These are phyloP conservation scores for Trichogramma pretiosum DNA, from an alignment of 1,140 invertebrate genomes.

Conservation along the genomic window DNA sequence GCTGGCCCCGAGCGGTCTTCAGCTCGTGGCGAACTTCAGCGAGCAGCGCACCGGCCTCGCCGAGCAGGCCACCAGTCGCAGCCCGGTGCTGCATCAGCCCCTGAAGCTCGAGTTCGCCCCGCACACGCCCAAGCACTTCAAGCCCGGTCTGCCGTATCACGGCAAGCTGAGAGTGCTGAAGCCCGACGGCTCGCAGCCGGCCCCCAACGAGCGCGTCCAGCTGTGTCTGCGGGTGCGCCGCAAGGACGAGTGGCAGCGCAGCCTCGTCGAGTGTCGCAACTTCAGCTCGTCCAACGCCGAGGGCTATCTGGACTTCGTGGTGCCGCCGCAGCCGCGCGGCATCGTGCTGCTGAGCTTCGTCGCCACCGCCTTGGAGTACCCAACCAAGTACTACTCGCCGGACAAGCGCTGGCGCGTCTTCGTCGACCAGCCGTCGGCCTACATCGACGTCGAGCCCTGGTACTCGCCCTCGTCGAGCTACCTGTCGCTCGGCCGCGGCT, in stretches of 20 bases:
- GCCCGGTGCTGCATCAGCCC: slow-evolving; percentile 46
- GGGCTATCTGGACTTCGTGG: slow-evolving; percentile 42
- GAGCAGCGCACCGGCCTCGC: slow-evolving; percentile 55
- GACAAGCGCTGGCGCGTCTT: slow-evolving; percentile 41
- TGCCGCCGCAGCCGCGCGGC: slow-evolving; percentile 38
- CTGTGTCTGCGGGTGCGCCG: slow-evolving; percentile 36
- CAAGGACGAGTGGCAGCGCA: slow-evolving; percentile 36
- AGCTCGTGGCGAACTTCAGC: slow-evolving; percentile 50
- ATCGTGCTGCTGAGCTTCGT: slow-evolving; percentile 39
- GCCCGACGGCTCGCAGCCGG: slow-evolving; percentile 35
- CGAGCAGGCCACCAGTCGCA: slow-evolving; percentile 52
- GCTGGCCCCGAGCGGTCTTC: slow-evolving; percentile 43
- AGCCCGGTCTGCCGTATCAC: slow-evolving; percentile 55
- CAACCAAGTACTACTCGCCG: slow-evolving; percentile 42
- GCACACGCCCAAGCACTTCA: slow-evolving; percentile 51
- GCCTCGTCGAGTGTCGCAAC: slow-evolving; percentile 39
- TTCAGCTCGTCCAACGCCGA: slow-evolving; percentile 34
- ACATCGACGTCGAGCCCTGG: slow-evolving; percentile 40
- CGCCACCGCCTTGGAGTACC: slow-evolving; percentile 40
- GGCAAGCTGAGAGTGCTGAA: slow-evolving; percentile 45
- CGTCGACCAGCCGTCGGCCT: slow-evolving; percentile 41
- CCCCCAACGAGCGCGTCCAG: slow-evolving; percentile 38
- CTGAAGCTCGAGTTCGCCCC: slow-evolving; percentile 48
- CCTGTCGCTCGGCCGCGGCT: slow-evolving; percentile 34
- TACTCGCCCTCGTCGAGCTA: slow-evolving; percentile 43